phyloP scores from a whole-genome alignment of 2,888 invertebrate species.

The Desoria tigrina region DNA sequence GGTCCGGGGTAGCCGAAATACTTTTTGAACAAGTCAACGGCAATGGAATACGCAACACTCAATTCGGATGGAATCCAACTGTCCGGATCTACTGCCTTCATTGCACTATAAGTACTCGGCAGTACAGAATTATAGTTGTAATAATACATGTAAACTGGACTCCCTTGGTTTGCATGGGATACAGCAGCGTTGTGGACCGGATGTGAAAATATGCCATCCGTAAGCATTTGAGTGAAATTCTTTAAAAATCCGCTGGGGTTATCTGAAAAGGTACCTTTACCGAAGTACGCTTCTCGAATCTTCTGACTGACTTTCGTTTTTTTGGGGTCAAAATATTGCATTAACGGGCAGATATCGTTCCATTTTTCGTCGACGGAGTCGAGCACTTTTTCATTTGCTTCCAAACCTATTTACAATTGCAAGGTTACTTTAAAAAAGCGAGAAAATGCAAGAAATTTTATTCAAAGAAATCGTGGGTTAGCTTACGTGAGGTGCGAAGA shows the following conservation, averaged over 20 bases:
- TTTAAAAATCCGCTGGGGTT: slow-evolving; percentile 25
- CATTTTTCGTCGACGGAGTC: slow-evolving; percentile 11
- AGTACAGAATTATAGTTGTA: slow-evolving; percentile 28
- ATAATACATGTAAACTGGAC: slow-evolving; percentile 39
- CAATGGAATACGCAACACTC: slow-evolving; percentile 17
- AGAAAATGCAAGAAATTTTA: too few relatives aligned
- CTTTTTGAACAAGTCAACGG: slow-evolving; percentile 4
- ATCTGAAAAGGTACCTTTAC: slow-evolving; percentile 11
- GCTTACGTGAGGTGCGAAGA: slow-evolving; percentile 29
- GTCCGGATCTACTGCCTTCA: slow-evolving; percentile 22
- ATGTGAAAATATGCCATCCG: slow-evolving; percentile 37
- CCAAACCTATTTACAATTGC: slow-evolving; percentile 20
- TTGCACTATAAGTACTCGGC: slow-evolving; percentile 24
- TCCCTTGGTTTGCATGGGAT: slow-evolving; percentile 22
- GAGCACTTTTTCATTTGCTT: slow-evolving; percentile 18
- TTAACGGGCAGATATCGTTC: background rate
- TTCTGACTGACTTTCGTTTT: slow-evolving; percentile 19
- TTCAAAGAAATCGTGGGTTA: slow-evolving; percentile 7
- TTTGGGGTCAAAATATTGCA: slow-evolving; percentile 10
- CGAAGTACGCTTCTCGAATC: slow-evolving; percentile 36
- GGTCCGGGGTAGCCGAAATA: slow-evolving; percentile 20
- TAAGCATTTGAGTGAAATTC: slow-evolving; percentile 29
- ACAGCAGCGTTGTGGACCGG: slow-evolving; percentile 21
- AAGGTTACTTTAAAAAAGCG: too few relatives aligned
- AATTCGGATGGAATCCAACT: slow-evolving; percentile 24